Base-by-base conservation (phyloP, 1,140 invertebrate species). In the Diabrotica undecimpunctata region DNA sequence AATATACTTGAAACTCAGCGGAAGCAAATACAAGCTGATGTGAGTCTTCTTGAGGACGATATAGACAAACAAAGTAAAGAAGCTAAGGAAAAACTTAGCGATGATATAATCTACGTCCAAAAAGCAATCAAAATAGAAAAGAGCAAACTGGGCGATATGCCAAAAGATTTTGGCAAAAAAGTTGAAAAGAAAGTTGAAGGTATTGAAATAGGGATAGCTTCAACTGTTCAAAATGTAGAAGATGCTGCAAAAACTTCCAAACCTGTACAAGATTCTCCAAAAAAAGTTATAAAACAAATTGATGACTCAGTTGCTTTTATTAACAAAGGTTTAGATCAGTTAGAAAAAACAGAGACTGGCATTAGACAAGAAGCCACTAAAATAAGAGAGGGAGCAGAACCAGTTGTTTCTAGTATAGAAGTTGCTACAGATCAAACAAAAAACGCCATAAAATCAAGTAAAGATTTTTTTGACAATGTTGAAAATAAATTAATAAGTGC, bases 401-500 rank as follows among this genome's bases (percentile, higher is more conserved):
- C 9, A 35, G 25, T n/a, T n/a, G 0, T 13, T 54, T 3, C 14
- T 13, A 38, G 9, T 3, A 10, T 38, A 10, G 11, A 54, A 54
- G 14, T 2, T 2, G 6, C 8, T 54, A 58, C n/a, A 58, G 56
- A 58, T 7, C 14, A 11, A 8, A 13, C 35, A 11, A 12, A 58
- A 39, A 8, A 11, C 11, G 0, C 11, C 6, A 38, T 39, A n/a
- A 60, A n/a, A 25, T 46, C 51, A 46, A 41, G n/a, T 54, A 61
- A 59, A 35, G 53, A 61, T 51, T 58, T 65, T 50, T 62, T 65
- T 59, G 39, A 41, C 37, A 70, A 67, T 62, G 8, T 65, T 35
- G 68, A 53, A 13, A 50, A 38, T 8, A 58, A 64, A 64, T 38
- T 54, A 10, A 13, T 3, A 12, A 46, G 41, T 46, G 41, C 3